A percentile compares a stretch with the other conserved stretches of the same genome.
phyloP scores from a whole-genome alignment of 2,797 vertebrate species.

The Loriculus beryllinus region DNA sequence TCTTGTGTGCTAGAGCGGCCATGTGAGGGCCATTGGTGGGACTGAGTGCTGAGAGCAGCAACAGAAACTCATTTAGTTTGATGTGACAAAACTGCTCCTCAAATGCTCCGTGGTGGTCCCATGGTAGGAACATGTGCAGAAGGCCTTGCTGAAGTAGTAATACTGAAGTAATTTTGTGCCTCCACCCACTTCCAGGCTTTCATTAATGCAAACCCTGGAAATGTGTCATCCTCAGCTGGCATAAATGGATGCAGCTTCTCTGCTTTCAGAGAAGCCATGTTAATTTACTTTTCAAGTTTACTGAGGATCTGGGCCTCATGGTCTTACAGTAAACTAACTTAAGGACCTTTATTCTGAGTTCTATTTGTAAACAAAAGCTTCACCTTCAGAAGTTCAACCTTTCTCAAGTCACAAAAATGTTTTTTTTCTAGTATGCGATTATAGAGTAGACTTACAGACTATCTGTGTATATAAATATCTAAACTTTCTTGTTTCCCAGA shows the following conservation, averaged over 20 bases:
- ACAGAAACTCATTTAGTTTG: constrained; percentile 53
- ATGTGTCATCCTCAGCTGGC: neutral
- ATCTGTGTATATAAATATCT: neutral
- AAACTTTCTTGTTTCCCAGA: neutral
- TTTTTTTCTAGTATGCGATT: neutral
- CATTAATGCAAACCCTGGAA: neutral
- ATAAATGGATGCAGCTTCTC: constrained; percentile 17
- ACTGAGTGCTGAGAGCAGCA: constrained; percentile 49
- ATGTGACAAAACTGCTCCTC: constrained; percentile 42
- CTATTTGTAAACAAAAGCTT: neutral
- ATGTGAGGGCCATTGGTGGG: constrained; percentile 28
- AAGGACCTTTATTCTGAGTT: neutral
- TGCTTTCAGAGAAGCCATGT: neutral
- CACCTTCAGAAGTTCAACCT: neutral
- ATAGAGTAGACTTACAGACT: neutral
- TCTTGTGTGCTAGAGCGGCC: constrained; percentile 44
- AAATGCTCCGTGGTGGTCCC: constrained; percentile 22
- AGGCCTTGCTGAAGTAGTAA: constrained; percentile 42
- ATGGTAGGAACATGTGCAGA: constrained; percentile 27
- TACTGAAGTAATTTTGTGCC: constrained; percentile 43
- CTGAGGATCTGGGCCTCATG: neutral
- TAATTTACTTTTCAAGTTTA: neutral
- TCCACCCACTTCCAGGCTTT: constrained; percentile 24
- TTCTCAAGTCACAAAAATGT: neutral
- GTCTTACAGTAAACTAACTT: neutral